Conservation (phyloP, 2,113 vertebrate species). For the Engystomops pustulosus region DNA sequence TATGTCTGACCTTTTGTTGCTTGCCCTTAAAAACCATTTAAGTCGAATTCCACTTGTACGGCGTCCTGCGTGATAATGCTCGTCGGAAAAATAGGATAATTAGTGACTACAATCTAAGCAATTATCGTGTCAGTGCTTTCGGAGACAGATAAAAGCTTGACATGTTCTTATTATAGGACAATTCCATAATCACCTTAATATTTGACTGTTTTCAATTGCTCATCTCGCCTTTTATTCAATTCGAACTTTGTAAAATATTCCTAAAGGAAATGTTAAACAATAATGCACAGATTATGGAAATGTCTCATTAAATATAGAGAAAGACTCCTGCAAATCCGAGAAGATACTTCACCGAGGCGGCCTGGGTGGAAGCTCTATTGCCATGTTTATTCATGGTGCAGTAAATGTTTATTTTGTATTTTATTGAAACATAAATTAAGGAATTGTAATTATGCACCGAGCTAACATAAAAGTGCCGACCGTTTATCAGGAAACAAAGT, state of each 20-base stretch:
- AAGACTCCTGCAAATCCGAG: constrained; percentile 74
- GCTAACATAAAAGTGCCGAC: constrained; percentile 70
- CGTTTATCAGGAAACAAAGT: constrained; percentile 71
- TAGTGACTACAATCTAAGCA: constrained; percentile 64
- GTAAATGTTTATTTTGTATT: constrained; percentile 76
- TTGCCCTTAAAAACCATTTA: constrained; percentile 65
- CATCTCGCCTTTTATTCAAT: constrained; percentile 75
- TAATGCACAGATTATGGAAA: constrained; percentile 92
- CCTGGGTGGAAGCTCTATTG: constrained; percentile 80
- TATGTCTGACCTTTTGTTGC: constrained; percentile 60
- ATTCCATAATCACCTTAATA: constrained; percentile 75
- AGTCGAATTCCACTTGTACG: constrained; percentile 60
- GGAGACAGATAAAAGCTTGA: constrained; percentile 68
- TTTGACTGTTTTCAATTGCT: constrained; percentile 64
- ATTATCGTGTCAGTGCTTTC: constrained; percentile 68
- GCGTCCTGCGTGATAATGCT: constrained; percentile 46
- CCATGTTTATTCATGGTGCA: constrained; percentile 81
- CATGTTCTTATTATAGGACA: constrained; percentile 73
- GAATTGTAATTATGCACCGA: constrained; percentile 75
- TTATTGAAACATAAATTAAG: constrained; percentile 83
- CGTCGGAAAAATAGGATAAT: constrained; percentile 63
- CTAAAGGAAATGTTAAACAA: constrained; percentile 83
- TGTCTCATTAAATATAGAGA: constrained; percentile 82
- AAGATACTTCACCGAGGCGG: constrained; percentile 77
- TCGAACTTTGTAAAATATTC: constrained; percentile 80